phyloP scores from a whole-genome alignment of 1,140 invertebrate genomes.

The Orius insidiosus region DNA sequence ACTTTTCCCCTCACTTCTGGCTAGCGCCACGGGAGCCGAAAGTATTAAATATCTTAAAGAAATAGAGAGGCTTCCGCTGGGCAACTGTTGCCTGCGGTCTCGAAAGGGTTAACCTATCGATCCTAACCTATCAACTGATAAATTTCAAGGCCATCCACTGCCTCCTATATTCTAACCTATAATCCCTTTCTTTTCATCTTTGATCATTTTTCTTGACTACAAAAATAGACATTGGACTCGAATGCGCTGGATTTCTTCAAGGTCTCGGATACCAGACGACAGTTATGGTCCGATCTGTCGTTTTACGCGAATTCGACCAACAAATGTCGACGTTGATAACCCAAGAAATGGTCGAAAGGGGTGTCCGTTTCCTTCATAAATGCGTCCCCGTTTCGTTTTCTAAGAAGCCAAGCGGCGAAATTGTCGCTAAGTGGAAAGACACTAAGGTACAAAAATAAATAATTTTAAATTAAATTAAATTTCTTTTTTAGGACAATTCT shows the following conservation, averaged over 20 bases:
- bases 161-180: not conserved
- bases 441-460: slow-evolving; percentile 28
- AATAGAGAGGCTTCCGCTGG: too few relatives aligned
- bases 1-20: too few relatives aligned
- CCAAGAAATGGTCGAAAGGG: slow-evolving; percentile 66
- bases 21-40: too few relatives aligned
- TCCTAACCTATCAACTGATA: not conserved
- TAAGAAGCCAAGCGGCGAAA: slow-evolving; percentile 44
- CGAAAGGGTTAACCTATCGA: too few relatives aligned
- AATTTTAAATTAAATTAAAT: not conserved
- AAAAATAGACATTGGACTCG: slow-evolving; percentile 51
- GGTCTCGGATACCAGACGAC: slow-evolving; percentile 77
- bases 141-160: slow-evolving; percentile 9
- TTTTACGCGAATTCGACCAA: slow-evolving; percentile 91
- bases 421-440: slow-evolving; percentile 50
- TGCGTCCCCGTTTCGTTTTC: slow-evolving; percentile 62
- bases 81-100: too few relatives aligned
- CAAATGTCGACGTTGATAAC: slow-evolving; percentile 81
- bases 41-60: too few relatives aligned
- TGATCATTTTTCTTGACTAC: slow-evolving; percentile 20
- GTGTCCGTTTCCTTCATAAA: slow-evolving; percentile 65
- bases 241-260: slow-evolving; percentile 90
- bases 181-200: not conserved
- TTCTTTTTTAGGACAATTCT: slow-evolving; percentile 17
- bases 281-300: slow-evolving; percentile 81